Evolutionary conservation across 2,797 vertebrate genomes (phyloP).

Genomic region (Epinephelus awoara): DNA sequence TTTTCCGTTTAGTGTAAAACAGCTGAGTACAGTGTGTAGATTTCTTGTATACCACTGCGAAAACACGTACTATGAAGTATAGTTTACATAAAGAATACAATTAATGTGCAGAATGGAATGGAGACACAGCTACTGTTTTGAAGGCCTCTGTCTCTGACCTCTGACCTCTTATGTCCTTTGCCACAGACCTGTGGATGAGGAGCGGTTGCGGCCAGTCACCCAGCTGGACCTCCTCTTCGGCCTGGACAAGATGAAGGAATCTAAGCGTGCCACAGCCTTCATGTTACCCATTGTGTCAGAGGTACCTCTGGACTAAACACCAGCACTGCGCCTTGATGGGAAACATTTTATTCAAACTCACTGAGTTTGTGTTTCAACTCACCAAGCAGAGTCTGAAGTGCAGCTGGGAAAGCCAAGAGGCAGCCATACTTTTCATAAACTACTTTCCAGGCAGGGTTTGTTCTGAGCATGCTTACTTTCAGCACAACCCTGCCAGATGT

Average conservation of each 20-base stretch:
- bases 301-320: constrained; percentile 81
- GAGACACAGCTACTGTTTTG: not conserved
- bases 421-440: constrained; percentile 1
- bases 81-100: not conserved
- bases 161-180: constrained; percentile 26
- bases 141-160: not conserved
- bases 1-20: not conserved
- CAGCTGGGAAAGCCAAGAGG: constrained; percentile 14
- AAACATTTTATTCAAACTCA: not conserved
- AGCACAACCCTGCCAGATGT: constrained; percentile 22
- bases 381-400: constrained; percentile 26
- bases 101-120: not conserved
- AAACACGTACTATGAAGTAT: not conserved
- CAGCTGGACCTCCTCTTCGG: constrained; percentile 89
- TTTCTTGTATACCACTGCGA: not conserved
- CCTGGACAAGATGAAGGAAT: constrained; percentile 89
- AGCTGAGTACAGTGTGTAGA: not conserved
- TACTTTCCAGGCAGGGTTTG: constrained; percentile 25
- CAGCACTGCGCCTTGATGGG: not conserved
- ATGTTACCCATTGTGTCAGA: constrained; percentile 65
- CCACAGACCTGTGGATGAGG: constrained; percentile 77
- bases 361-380: not conserved
- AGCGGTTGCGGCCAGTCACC: constrained; percentile 84
- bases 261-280: constrained; percentile 78
- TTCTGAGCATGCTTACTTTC: constrained; percentile 48